Evolutionary conservation across 2,888 invertebrate species (phyloP).

Genomic region (Aethes cnicana): DNA sequence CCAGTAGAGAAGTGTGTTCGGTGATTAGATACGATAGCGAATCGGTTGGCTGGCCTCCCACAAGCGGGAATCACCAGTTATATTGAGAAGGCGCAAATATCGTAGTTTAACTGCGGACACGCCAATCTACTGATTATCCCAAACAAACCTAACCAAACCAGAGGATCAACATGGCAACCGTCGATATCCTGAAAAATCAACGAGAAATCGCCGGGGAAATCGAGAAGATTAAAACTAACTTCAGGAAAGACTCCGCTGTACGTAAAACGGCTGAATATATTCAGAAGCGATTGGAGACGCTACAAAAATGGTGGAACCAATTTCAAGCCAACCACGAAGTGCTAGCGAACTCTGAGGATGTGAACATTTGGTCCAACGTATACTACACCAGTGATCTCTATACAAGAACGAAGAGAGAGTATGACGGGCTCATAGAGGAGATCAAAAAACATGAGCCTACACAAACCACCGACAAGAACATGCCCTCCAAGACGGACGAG

Average conservation of each 20-base stretch:
- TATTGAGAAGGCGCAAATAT: too few species aligned
- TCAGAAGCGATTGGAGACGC: conserved; percentile 1
- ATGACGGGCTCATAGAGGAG: not conserved
- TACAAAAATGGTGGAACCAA: conserved; percentile 15
- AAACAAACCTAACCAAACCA: not conserved
- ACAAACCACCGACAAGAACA: not conserved
- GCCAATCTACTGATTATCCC: too few species aligned
- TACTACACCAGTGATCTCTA: conserved; percentile 13
- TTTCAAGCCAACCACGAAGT: conserved; percentile 15
- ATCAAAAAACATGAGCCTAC: not conserved
- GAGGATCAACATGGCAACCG: not conserved
- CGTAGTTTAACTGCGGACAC: too few species aligned
- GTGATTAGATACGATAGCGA: not conserved
- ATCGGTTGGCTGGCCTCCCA: not conserved
- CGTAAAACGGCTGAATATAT: conserved; percentile 22
- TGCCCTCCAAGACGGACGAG: conserved; percentile 1
- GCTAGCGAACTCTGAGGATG: not conserved
- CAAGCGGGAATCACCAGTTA: not conserved
- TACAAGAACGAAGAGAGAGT: not conserved
- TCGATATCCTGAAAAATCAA: too few species aligned
- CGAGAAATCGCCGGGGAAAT: conserved; percentile 11
- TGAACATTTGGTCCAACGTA: too few species aligned
- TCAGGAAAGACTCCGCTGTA: conserved; percentile 20
- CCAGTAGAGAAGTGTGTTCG: too few species aligned
- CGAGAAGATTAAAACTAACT: conserved; percentile 15